These are phyloP conservation scores for Camelus bactrianus DNA, from an alignment of 2,113 vertebrate genomes.

Conservation along the genomic window DNA sequence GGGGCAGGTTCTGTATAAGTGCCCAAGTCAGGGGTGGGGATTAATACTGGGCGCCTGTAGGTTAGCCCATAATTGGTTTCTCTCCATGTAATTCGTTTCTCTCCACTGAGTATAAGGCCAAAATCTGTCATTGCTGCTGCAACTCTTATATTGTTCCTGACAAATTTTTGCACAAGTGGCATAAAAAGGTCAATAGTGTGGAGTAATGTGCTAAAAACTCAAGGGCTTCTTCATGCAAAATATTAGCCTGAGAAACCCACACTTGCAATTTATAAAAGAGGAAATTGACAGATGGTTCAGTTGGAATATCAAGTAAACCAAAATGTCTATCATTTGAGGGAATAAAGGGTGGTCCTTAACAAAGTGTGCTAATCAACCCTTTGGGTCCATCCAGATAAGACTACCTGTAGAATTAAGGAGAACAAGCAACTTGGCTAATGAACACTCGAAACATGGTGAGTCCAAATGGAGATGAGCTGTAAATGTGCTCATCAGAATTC, in stretches of 20 bases:
- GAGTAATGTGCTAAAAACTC: constrained; percentile 15
- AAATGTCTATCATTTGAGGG: neutral
- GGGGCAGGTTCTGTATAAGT: accelerated
- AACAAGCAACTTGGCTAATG: neutral
- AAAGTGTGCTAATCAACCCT: neutral
- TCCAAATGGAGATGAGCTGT: neutral
- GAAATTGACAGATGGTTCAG: neutral
- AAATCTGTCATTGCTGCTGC: neutral
- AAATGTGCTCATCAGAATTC: neutral
- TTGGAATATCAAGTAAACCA: neutral
- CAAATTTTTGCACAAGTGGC: constrained; percentile 52
- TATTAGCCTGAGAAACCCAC: neutral
- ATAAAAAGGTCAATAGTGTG: constrained; percentile 6
- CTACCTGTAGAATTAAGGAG: neutral
- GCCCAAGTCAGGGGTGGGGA: neutral
- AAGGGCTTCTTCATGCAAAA: neutral
- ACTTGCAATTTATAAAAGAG: neutral
- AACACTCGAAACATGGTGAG: neutral
- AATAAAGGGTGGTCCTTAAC: neutral
- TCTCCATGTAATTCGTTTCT: constrained; percentile 56
- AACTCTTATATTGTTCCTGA: constrained; percentile 28
- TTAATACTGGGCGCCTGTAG: neutral
- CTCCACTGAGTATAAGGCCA: constrained; percentile 58
- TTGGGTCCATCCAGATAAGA: neutral
- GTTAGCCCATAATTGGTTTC: constrained; percentile 42